These are phyloP conservation scores for Orthosia incerta DNA, from an alignment of 2,888 invertebrate species.

Conservation along the genomic window DNA sequence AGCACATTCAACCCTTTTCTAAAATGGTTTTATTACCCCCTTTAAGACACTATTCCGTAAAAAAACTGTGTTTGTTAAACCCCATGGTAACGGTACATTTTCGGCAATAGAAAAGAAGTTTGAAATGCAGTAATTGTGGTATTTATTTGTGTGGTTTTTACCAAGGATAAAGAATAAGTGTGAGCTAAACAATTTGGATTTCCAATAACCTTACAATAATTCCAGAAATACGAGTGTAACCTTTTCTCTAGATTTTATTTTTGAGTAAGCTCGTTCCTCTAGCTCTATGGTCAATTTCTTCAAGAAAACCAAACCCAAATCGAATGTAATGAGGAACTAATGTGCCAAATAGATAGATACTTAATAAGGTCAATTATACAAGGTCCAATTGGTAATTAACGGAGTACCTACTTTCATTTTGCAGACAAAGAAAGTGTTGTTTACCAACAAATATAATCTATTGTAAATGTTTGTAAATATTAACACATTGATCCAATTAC, in stretches of 20 bases:
- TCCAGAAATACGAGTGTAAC: background rate
- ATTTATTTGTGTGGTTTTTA: background rate
- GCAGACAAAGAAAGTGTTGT: conserved; percentile 65
- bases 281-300: background rate
- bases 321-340: background rate
- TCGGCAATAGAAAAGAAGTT: conserved; percentile 8
- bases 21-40: background rate
- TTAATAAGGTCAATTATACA: conserved; percentile 28
- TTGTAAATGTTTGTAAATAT: conserved; percentile 66
- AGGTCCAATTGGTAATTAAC: conserved; percentile 43
- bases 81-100: conserved; percentile 23
- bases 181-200: background rate
- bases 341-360: conserved; percentile 47
- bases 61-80: conserved; percentile 16
- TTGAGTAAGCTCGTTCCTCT: background rate
- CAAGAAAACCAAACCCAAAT: background rate
- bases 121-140: background rate
- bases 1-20: background rate
- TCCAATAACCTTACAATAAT: background rate
- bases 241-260: no score
- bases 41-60: background rate
- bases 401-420: conserved; percentile 42
- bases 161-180: background rate
- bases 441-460: conserved; percentile 69
- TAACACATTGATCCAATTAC: conserved; percentile 66